These are phyloP conservation scores for Cylindroiulus punctatus DNA, from an alignment of 2,888 invertebrate genomes.

Conservation along the genomic window DNA sequence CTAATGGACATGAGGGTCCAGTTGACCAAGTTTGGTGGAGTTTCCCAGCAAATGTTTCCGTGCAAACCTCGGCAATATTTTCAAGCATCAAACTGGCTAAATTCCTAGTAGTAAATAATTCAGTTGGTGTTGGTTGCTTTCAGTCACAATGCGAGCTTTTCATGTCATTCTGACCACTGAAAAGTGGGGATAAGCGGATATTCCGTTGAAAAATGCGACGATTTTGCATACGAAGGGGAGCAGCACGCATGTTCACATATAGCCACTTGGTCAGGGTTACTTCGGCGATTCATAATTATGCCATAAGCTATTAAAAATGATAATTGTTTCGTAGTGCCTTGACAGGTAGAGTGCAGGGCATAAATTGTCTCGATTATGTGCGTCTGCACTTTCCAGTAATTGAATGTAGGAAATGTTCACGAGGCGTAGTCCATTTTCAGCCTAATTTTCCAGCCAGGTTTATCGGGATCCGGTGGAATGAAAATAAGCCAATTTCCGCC, in stretches of 20 bases:
- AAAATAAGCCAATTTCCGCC: neutral
- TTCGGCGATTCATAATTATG: neutral
- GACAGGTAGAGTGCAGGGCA: neutral
- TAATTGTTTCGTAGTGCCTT: neutral
- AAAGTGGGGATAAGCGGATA: too few species aligned
- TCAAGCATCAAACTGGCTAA: too few species aligned
- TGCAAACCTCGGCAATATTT: too few species aligned
- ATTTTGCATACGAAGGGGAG: too few species aligned
- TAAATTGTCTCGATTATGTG: conserved; percentile 1
- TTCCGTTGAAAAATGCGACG: too few species aligned
- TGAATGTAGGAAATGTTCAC: neutral
- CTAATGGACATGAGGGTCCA: too few species aligned
- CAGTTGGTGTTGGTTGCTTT: too few species aligned
- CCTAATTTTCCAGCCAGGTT: neutral
- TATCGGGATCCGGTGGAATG: neutral
- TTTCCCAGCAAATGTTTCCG: too few species aligned
- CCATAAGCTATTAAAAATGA: neutral
- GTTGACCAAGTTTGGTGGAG: too few species aligned
- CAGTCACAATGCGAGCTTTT: too few species aligned
- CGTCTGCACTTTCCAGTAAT: neutral
- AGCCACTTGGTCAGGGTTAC: neutral
- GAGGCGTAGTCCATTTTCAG: neutral
- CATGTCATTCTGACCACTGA: too few species aligned
- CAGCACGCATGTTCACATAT: neutral
- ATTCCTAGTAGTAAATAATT: too few species aligned